Evolutionary conservation across 2,113 vertebrate genomes (phyloP), one percentile per base, ranked within the genome.

Genomic region (Gobio gobio): DNA sequence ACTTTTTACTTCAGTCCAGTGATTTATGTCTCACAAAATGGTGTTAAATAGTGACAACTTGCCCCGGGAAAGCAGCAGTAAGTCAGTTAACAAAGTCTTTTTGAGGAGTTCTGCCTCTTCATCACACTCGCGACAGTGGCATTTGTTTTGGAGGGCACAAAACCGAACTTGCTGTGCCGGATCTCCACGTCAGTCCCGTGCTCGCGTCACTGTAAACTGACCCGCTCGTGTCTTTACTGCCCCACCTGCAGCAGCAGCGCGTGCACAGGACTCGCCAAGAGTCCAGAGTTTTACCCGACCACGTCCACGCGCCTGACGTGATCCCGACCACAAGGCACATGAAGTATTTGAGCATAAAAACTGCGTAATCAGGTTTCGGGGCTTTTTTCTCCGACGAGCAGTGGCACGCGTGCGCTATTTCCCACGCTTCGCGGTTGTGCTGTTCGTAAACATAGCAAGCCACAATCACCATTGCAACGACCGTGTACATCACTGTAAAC

Each of bases 341-440:
- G 83, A 99, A 99, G 94, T 99, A 99, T 94, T 99, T 99, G 4
- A 99, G 93, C 98, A 99, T 99, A 87, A 99, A 99, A 72, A 99
- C 97, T 0, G 97, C 98, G 0, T 99, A 99, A 93, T 99, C 97
- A 0, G 98, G 98, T 54, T 95, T 93, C 61, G 1, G 29, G 10
- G 7, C 26, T 20, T 49, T 72, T 40, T 20, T 36, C 49, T 83
- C 66, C 12, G 95, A 90, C 86, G 93, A 81, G 85, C 97, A 98
- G n/a, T 95, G 94, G 78, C 98, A 99, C 89, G 96, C 97, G 93
- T 97, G 96, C 0, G 96, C 95, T 90, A 95, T 93, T 86, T 99
- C 97, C 98, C 98, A 99, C 86, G 95, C 94, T 5, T 96, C 95
- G 47, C 96, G 93, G 93, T 98, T 96, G 92, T 98, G 97, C 92